Percentiles rank a stretch among this genome's conserved stretches.
These are phyloP conservation scores for Setophaga petechia DNA, from an alignment of 2,113 vertebrate species.

Conservation along the genomic window DNA sequence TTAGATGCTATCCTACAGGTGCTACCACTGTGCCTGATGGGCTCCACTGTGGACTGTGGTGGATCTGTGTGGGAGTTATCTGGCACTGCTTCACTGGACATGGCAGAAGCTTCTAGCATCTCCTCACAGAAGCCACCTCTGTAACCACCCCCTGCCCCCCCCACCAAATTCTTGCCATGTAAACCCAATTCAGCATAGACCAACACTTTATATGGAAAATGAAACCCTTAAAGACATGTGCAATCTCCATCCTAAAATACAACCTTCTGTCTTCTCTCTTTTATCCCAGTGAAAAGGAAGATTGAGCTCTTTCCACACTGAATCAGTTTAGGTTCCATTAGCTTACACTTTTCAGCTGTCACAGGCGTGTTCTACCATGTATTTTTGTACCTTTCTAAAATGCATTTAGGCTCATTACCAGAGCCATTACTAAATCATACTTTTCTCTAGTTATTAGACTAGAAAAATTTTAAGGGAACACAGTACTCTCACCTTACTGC, in stretches of 20 bases:
- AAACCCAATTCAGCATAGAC: background rate
- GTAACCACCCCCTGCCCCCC: fast-evolving
- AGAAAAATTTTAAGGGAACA: background rate
- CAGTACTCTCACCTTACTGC: background rate
- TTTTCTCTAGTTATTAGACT: background rate
- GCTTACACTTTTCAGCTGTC: background rate
- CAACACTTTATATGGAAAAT: background rate
- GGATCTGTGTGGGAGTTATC: fast-evolving
- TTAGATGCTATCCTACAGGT: background rate
- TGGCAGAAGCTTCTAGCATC: background rate
- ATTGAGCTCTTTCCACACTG: background rate
- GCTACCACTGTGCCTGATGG: background rate
- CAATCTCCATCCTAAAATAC: background rate
- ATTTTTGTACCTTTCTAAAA: conserved; percentile 27
- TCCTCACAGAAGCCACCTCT: background rate
- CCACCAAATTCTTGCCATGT: background rate
- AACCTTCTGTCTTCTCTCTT: background rate
- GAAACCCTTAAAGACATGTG: background rate
- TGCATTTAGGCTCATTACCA: conserved; percentile 17
- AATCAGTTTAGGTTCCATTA: conserved; percentile 39
- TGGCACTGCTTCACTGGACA: too few species aligned
- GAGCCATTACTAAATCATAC: background rate
- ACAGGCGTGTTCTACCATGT: background rate
- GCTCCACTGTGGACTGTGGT: fast-evolving
- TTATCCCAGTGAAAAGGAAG: background rate